phyloP scores from a whole-genome alignment of 1,140 invertebrate genomes.

The Mercenaria mercenaria region DNA sequence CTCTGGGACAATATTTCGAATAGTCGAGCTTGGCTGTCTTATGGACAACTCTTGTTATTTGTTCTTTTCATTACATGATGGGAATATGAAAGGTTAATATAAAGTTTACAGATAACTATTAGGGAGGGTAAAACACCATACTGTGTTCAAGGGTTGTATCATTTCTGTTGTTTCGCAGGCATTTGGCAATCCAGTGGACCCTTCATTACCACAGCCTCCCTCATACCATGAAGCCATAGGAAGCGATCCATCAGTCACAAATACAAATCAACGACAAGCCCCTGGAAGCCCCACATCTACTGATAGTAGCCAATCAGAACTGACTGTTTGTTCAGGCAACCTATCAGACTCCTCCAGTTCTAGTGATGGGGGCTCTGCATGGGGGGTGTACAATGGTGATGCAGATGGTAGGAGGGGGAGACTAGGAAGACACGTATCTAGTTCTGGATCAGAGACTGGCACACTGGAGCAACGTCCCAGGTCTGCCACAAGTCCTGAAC shows the following conservation, averaged over 20 bases:
- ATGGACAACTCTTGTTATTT: no score
- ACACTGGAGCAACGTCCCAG: not conserved
- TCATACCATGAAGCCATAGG: conserved; percentile 34
- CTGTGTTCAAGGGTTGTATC: no score
- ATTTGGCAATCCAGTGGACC: conserved; percentile 59
- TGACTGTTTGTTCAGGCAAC: conserved; percentile 30
- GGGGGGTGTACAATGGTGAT: conserved; percentile 25
- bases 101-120: no score
- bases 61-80: no score
- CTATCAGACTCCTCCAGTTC: conserved; percentile 58
- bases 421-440: conserved; percentile 29
- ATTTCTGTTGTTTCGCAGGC: conserved; percentile 54
- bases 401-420: conserved; percentile 42
- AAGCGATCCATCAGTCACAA: not conserved
- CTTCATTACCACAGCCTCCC: conserved; percentile 37
- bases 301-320: conserved; percentile 60
- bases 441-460: conserved; percentile 15
- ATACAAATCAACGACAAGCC: not conserved
- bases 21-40: no score
- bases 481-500: not conserved
- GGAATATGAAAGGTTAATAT: no score
- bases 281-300: conserved; percentile 56
- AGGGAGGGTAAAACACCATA: no score
- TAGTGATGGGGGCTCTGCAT: conserved; percentile 30
- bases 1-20: no score